Conservation (phyloP, 30 jellyfish, hydroid and myxozoan genomes). For the Hydractinia echinata region DNA sequence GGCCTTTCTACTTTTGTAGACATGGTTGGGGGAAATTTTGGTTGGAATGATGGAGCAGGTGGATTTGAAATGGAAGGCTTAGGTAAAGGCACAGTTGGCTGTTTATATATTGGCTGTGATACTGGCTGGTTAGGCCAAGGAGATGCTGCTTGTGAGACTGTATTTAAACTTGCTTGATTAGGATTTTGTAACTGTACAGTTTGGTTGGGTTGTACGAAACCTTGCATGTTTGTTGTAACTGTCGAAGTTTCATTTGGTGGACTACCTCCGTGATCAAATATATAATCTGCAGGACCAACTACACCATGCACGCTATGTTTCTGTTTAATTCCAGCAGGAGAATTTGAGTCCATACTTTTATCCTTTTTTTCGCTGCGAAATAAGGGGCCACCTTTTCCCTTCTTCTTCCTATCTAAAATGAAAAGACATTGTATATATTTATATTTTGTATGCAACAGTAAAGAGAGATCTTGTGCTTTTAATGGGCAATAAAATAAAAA, state of each 20-base stretch:
- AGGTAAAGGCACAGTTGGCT: constrained; percentile 1
- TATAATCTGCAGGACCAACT: constrained; percentile 93
- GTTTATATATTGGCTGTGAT: background rate
- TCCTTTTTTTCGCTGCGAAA: constrained; percentile 23
- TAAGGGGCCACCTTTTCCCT: constrained; percentile 20
- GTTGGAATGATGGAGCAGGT: constrained; percentile 3
- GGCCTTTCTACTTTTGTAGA: constrained; percentile 31
- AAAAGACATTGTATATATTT: no score
- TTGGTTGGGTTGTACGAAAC: background rate
- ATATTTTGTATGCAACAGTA: no score
- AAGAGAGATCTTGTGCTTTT: no score
- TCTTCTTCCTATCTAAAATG: background rate
- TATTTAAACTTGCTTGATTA: background rate
- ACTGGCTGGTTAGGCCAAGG: constrained; percentile 6
- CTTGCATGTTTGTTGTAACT: background rate
- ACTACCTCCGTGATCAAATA: constrained; percentile 53
- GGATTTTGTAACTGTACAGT: background rate
- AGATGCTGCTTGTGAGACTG: background rate
- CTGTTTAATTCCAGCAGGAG: constrained; percentile 21
- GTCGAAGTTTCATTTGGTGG: constrained; percentile 42
- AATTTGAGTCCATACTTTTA: constrained; percentile 1
- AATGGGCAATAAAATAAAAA: no score
- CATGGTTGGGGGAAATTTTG: background rate
- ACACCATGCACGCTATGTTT: constrained; percentile 70
- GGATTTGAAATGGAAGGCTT: background rate